Conservation (phyloP, 2,797 vertebrate species). For the Thaleichthys pacificus region DNA sequence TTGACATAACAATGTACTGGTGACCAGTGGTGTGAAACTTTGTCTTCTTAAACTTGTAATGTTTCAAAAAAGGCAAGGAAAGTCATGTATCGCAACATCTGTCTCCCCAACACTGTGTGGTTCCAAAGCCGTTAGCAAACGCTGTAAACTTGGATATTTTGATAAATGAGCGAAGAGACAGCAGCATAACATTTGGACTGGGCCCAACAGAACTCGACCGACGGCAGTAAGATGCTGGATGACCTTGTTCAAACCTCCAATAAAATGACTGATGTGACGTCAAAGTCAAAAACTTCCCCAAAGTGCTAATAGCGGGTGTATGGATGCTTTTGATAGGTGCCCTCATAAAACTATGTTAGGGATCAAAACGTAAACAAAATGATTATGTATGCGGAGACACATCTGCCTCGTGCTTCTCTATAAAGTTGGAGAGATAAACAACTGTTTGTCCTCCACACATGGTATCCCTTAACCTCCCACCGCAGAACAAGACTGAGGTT, state of each 20-base stretch:
- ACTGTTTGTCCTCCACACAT: not conserved
- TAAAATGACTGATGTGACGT: conserved; percentile 45
- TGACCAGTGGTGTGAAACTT: not conserved
- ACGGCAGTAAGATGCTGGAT: conserved; percentile 32
- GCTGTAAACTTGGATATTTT: not conserved
- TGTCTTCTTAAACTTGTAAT: not conserved
- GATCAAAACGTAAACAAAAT: not conserved
- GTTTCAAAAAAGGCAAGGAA: not conserved
- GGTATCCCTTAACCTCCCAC: not conserved
- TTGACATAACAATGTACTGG: not conserved
- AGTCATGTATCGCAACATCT: not conserved
- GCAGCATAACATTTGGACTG: conserved; percentile 29
- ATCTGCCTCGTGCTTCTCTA: not conserved
- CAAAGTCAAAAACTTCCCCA: conserved; percentile 13
- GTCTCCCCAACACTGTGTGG: not conserved
- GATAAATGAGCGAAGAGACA: not conserved
- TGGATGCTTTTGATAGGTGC: not conserved
- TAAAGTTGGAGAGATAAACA: not conserved
- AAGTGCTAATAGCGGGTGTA: not conserved
- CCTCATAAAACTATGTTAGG: not conserved
- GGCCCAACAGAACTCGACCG: conserved; percentile 41
- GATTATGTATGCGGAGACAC: not conserved
- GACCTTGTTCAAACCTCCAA: conserved; percentile 50
- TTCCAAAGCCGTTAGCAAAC: not conserved
- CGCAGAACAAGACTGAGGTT: not conserved